These are phyloP conservation scores for Tetraodon nigroviridis DNA, from an alignment of 2,113 vertebrate genomes.

Conservation along the genomic window DNA sequence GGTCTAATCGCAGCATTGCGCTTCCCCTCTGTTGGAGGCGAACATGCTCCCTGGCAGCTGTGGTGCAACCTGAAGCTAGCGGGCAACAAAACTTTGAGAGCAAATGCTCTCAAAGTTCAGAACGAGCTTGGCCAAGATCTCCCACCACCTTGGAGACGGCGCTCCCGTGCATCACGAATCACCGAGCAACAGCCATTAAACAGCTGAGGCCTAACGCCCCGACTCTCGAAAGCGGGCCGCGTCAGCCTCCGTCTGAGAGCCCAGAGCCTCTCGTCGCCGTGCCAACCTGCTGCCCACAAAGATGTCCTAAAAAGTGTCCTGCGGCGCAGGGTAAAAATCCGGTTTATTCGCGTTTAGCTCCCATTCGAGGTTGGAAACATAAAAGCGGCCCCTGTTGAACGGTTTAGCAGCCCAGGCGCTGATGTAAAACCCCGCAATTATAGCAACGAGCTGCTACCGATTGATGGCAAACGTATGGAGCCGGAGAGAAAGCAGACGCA, in stretches of 20 bases:
- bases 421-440: neutral
- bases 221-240: conserved; percentile 56
- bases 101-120: conserved; percentile 27
- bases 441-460: conserved; percentile 2
- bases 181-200: conserved; percentile 62
- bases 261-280: conserved; percentile 6
- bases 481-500: conserved; percentile 38
- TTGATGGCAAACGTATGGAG: neutral
- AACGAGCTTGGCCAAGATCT: conserved; percentile 54
- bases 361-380: too few species aligned
- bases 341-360: too few species aligned
- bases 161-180: conserved; percentile 69
- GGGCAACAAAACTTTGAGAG: conserved; percentile 41
- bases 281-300: too few species aligned
- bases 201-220: conserved; percentile 64
- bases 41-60: conserved; percentile 24
- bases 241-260: conserved; percentile 44
- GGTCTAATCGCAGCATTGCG: conserved; percentile 26
- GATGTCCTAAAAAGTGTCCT: too few species aligned
- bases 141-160: conserved; percentile 48
- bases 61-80: conserved; percentile 32
- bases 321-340: too few species aligned
- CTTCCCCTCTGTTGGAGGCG: conserved; percentile 34
- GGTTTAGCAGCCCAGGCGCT: neutral
- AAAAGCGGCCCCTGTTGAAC: too few species aligned